These are phyloP conservation scores for Rhimphoctona megacephalus DNA, from an alignment of 2,888 invertebrate genomes.

Conservation along the genomic window DNA sequence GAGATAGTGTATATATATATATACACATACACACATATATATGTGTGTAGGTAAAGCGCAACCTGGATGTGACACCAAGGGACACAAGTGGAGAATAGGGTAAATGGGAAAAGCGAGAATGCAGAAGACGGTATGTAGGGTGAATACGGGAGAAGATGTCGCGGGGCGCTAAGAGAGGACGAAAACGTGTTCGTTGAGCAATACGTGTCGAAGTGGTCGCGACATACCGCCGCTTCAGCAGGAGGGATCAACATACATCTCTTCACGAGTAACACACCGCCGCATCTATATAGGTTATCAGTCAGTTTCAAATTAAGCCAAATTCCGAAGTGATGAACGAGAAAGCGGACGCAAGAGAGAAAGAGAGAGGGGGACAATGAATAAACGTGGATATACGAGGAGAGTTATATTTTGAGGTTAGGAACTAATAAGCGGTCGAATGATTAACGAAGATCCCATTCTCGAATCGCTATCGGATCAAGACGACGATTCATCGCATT, in stretches of 20 bases:
- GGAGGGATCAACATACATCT: constrained; percentile 1
- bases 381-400: not conserved
- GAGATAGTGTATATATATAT: not conserved
- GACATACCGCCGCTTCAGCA: constrained; percentile 28
- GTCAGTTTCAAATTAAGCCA: constrained; percentile 57
- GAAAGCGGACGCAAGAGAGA: too few relatives aligned
- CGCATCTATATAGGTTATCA: constrained; percentile 34
- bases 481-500: not conserved
- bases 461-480: not conserved
- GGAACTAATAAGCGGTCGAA: constrained; percentile 5
- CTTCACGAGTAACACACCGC: constrained; percentile 17
- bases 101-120: constrained; percentile 37
- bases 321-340: constrained; percentile 26
- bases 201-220: constrained; percentile 64
- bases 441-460: constrained; percentile 28
- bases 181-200: constrained; percentile 43
- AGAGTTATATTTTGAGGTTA: constrained; percentile 1
- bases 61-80: constrained; percentile 5
- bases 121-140: constrained; percentile 10
- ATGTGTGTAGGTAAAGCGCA: not conserved
- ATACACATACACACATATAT: too few relatives aligned
- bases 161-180: constrained; percentile 26
- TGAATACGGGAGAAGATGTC: constrained; percentile 2
- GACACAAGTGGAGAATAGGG: not conserved
- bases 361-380: not conserved